These are phyloP conservation scores for Steinernema carpocapsae DNA, from an alignment of 2,888 invertebrate species.

Conservation along the genomic window DNA sequence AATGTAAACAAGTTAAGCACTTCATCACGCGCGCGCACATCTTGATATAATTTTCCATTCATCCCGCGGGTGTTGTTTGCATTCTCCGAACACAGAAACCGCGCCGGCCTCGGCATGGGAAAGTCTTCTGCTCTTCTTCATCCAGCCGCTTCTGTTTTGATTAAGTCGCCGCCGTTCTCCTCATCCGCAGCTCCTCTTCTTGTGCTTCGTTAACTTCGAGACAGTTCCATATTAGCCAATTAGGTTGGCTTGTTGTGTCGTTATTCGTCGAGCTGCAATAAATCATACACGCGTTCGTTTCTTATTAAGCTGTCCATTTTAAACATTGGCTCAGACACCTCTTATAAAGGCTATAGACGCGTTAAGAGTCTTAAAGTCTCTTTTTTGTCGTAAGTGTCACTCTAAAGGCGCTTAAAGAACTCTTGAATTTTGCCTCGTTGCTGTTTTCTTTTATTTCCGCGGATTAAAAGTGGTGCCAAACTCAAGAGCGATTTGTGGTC, in stretches of 20 bases:
- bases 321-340: background rate
- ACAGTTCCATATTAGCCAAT: constrained; percentile 10
- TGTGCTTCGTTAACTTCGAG: constrained; percentile 13
- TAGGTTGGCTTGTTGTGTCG: constrained; percentile 3
- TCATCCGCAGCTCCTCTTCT: background rate
- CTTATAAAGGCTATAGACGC: background rate
- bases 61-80: constrained; percentile 7
- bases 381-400: background rate
- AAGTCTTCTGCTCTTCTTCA: background rate
- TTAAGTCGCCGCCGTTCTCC: background rate
- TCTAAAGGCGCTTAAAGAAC: no score
- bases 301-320: background rate
- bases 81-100: background rate
- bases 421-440: background rate
- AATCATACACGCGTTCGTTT: background rate
- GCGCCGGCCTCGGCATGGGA: background rate
- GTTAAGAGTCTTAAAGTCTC: background rate
- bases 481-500: constrained; percentile 31
- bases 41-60: background rate
- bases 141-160: constrained; percentile 28
- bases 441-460: background rate
- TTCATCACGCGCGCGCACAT: constrained; percentile 2
- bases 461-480: background rate
- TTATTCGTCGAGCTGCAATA: background rate
- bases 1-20: constrained; percentile 5